Percentiles rank a stretch among this genome's conserved stretches.
Evolutionary conservation across 2,888 invertebrate genomes (phyloP).

Genomic region (Ormia ochracea): DNA sequence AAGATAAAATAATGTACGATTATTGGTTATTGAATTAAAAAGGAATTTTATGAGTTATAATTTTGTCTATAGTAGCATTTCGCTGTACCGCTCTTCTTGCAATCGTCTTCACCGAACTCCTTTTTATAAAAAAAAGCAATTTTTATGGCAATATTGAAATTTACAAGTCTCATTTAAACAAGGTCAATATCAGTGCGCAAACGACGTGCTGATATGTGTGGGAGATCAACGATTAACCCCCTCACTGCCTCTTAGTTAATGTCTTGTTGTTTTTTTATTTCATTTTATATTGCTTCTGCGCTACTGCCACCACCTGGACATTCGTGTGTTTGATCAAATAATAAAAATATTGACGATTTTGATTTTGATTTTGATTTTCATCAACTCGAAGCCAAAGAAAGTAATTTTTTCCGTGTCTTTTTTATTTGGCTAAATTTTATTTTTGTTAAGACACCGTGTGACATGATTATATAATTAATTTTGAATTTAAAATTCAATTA

Average conservation of each 20-base stretch:
- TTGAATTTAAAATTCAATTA: constrained; percentile 33
- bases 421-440: constrained; percentile 21
- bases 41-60: too few species aligned
- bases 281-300: constrained; percentile 1
- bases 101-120: background rate
- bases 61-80: background rate
- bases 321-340: constrained; percentile 23
- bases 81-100: background rate
- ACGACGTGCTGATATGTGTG: constrained; percentile 64
- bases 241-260: constrained; percentile 12
- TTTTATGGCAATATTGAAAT: constrained; percentile 57
- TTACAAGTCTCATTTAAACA: constrained; percentile 71
- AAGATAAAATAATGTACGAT: too few species aligned
- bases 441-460: constrained; percentile 46
- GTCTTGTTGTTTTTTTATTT: background rate
- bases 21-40: too few species aligned
- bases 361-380: constrained; percentile 31
- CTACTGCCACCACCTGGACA: constrained; percentile 47
- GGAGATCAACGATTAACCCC: constrained; percentile 45
- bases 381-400: constrained; percentile 55
- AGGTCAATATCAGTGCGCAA: constrained; percentile 75
- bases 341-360: constrained; percentile 30
- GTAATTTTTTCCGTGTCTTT: constrained; percentile 37
- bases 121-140: constrained; percentile 33
- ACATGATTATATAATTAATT: constrained; percentile 53